Conservation (phyloP, 53 echinoderm and acorn worm species). For the Antedon mediterranea region DNA sequence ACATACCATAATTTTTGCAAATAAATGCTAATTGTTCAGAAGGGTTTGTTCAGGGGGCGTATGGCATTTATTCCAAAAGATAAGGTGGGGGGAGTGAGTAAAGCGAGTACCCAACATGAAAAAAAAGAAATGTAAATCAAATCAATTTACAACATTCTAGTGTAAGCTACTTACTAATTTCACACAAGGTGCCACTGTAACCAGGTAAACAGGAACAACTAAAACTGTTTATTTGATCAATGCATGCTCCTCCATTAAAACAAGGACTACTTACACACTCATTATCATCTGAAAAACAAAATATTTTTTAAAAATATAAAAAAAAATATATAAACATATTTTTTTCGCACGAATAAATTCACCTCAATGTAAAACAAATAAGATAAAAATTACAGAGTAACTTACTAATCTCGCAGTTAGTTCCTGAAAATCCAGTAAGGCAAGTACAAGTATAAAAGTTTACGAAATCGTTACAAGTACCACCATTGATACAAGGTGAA, state of each 20-base stretch:
- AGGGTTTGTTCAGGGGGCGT: no score
- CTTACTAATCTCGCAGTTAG: neutral
- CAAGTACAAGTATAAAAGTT: neutral
- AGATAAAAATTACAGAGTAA: neutral
- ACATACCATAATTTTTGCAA: no score
- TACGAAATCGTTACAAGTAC: neutral
- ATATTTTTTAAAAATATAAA: no score
- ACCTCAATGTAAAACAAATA: no score
- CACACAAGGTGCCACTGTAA: neutral
- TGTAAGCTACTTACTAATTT: neutral
- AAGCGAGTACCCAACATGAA: no score
- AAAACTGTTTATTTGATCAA: neutral
- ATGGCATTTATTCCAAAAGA: no score
- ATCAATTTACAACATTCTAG: no score
- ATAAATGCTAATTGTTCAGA: no score
- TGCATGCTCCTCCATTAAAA: neutral
- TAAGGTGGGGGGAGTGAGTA: no score
- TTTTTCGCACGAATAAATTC: no score
- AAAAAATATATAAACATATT: no score
- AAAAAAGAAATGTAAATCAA: no score
- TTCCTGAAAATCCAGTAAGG: neutral
- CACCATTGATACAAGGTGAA: neutral
- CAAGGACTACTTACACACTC: neutral
- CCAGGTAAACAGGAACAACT: neutral
- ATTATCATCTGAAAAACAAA: neutral